These are phyloP conservation scores for Cyanoramphus novaezelandiae DNA, from an alignment of 2,113 vertebrate species.

Conservation along the genomic window DNA sequence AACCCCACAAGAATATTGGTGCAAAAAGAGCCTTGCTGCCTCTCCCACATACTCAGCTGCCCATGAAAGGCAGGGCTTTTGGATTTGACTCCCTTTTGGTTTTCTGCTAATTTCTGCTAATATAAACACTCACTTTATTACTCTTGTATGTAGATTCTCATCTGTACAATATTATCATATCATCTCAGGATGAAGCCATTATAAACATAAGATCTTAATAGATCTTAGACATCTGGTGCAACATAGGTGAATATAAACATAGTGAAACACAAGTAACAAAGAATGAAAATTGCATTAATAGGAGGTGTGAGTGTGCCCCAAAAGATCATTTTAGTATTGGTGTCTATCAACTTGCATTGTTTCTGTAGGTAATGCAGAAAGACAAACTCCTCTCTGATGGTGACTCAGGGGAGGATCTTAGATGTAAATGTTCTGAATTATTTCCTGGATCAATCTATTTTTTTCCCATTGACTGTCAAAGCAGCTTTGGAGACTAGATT, in stretches of 20 bases:
- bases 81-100: neutral
- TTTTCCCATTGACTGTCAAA: neutral
- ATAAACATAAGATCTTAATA: neutral
- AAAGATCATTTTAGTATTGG: neutral
- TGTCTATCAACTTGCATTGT: neutral
- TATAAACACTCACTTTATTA: neutral
- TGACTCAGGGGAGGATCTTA: neutral
- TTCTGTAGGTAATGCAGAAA: neutral
- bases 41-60: neutral
- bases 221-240: rapidly evolving
- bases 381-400: neutral
- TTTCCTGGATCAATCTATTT: neutral
- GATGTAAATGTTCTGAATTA: neutral
- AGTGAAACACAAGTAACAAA: neutral
- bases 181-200: neutral
- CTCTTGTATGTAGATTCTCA: neutral
- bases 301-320: neutral
- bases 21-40: neutral
- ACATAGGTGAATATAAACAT: neutral
- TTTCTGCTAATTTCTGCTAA: neutral
- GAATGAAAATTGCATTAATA: neutral
- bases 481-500: neutral
- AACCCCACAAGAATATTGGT: neutral
- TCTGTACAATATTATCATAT: neutral
- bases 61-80: neutral